phyloP scores from a whole-genome alignment of 1,140 invertebrate genomes.

The Onthophagus taurus region DNA sequence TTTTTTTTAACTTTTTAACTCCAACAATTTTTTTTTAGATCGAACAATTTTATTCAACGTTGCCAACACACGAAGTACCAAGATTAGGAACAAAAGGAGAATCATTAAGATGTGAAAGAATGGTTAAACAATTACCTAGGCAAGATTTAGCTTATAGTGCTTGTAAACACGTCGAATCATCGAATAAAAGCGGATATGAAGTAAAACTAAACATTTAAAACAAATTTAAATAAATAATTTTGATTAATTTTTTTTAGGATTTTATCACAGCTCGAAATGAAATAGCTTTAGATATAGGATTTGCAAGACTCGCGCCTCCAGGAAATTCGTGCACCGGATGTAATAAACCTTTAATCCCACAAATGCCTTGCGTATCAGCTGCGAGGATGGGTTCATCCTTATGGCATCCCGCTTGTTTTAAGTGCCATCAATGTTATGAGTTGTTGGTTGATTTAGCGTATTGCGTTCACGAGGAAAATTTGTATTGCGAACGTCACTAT shows the following conservation, averaged over 20 bases:
- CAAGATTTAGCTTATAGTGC: conserved; percentile 87
- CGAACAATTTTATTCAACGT: conserved; percentile 62
- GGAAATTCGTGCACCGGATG: conserved; percentile 35
- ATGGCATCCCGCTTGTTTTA: conserved; percentile 86
- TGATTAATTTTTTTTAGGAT: conserved; percentile 44
- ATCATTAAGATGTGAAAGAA: conserved; percentile 66
- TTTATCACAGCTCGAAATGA: conserved; percentile 88
- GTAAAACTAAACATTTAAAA: conserved; percentile 15
- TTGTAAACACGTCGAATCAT: conserved; percentile 74
- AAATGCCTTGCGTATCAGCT: conserved; percentile 29
- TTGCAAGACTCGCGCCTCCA: conserved; percentile 43
- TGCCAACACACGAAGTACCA: conserved; percentile 70
- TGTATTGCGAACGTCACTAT: conserved; percentile 91
- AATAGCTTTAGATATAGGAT: conserved; percentile 89
- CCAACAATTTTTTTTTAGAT: conserved; percentile 42
- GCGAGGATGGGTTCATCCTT: conserved; percentile 34
- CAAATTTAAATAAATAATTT: not conserved
- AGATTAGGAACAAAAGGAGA: conserved; percentile 66
- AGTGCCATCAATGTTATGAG: conserved; percentile 74
- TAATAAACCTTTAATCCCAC: conserved; percentile 21
- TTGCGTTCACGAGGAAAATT: conserved; percentile 73
- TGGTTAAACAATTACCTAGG: conserved; percentile 84
- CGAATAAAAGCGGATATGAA: conserved; percentile 67
- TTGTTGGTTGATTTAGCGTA: conserved; percentile 87
- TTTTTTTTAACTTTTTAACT: conserved; percentile 14